phyloP scores from a whole-genome alignment of 2,113 vertebrate species.

The Peucedramus taeniatus region DNA sequence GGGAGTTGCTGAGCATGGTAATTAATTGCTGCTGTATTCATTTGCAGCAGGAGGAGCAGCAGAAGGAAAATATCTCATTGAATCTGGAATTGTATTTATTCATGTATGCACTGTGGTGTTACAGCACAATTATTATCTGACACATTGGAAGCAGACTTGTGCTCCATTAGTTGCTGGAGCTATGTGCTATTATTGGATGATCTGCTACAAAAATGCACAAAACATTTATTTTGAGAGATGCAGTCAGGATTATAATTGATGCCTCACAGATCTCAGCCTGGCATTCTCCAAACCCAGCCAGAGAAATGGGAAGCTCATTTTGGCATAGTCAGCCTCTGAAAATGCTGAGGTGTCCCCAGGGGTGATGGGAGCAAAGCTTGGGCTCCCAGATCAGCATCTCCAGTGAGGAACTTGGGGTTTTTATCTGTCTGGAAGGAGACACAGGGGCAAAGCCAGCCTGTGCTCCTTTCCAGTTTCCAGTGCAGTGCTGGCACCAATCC shows the following conservation, averaged over 20 bases:
- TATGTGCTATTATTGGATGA: conserved; percentile 32
- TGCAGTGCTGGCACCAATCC: conserved; percentile 39
- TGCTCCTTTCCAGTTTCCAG: conserved; percentile 40
- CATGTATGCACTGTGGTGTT: conserved; percentile 37
- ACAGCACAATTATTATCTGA: conserved; percentile 53
- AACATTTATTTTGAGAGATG: conserved; percentile 1
- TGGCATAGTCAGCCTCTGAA: not conserved
- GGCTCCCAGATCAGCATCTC: not conserved
- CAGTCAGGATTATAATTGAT: not conserved
- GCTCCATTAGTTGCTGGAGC: conserved; percentile 5
- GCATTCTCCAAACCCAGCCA: not conserved
- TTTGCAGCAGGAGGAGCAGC: conserved; percentile 51
- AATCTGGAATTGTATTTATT: conserved; percentile 63
- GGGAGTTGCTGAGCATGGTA: conserved; percentile 42
- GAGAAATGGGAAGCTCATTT: not conserved
- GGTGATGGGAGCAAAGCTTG: not conserved
- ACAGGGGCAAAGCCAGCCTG: not conserved
- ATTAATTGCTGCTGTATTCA: conserved; percentile 63
- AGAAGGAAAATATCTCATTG: conserved; percentile 62
- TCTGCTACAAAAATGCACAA: conserved; percentile 4
- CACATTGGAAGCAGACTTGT: conserved; percentile 32
- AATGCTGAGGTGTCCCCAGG: not conserved
- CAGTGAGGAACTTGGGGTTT: not conserved
- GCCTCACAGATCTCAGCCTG: not conserved
- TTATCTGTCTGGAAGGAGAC: not conserved